Evolutionary conservation across 2,888 invertebrate genomes (phyloP), one percentile per base, ranked within the genome.

Genomic region (Drosophila quinaria): DNA sequence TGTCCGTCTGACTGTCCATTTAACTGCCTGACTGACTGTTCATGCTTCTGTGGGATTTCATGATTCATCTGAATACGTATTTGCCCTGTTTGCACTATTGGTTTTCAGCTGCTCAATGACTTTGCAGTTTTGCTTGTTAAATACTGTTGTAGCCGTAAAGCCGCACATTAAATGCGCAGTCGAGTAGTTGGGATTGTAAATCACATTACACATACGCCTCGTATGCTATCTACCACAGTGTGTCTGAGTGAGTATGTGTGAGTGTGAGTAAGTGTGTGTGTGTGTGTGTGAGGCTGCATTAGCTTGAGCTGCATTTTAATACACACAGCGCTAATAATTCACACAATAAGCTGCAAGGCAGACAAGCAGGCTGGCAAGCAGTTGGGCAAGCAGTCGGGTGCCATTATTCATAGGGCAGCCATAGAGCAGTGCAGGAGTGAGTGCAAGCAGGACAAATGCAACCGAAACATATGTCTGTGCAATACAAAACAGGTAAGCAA

Each of bases 231-330:
- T 59, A 15, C 19, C 46, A 37, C 29, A 29, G 29, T n/a, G 11
- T 33, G 35, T 35, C 13, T 35, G 13, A 5, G n/a, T 13, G 52
- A 56, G 37, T 56, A 25, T 15, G 25, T 22, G 31, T 35, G 25
- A 22, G 44, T 10, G 42, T 9, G n/a, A 10, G 33, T 11, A 66
- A 44, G 51, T 35, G 42, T 19, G 39, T 41, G 56, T 35, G 29
- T 52, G 51, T 44, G 41, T 54, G 54, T 58, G 33, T 50, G 51
- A 25, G 54, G 52, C 46, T 63, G 87, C 79, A 87, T 87, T 89
- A 87, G 85, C 82, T 78, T 70, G 72, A 88, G 87, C 87, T 87
- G 84, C 87, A 83, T 81, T 89, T 83, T 89, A 89, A 87, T 84
- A 81, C 85, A 89, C 89, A 89, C 58, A 72, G 50, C 76, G 85